Conservation (phyloP, 2,888 invertebrate species). For the Parthenolecanium corni region DNA sequence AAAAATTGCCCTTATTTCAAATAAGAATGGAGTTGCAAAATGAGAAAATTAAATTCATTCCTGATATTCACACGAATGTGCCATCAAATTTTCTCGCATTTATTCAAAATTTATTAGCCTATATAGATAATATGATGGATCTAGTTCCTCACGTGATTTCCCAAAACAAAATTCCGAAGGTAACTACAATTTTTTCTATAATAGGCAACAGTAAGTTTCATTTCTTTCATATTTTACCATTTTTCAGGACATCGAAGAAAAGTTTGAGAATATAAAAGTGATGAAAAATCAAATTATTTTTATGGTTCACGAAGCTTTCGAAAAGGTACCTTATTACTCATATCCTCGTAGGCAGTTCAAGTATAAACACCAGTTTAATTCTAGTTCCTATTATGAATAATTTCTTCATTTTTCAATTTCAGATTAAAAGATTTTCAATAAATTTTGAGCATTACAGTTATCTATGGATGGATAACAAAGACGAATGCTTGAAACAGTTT, state of each 20-base stretch:
- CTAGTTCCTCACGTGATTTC: slow-evolving; percentile 44
- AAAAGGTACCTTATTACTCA: background rate
- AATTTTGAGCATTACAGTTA: slow-evolving; percentile 56
- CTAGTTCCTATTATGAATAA: no score
- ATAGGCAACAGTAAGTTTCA: background rate
- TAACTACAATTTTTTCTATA: slow-evolving; percentile 17
- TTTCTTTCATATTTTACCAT: no score
- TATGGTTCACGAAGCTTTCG: background rate
- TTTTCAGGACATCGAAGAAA: background rate
- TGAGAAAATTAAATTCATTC: slow-evolving; percentile 59
- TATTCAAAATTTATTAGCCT: slow-evolving; percentile 63
- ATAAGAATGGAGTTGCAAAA: slow-evolving; percentile 60
- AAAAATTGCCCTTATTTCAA: slow-evolving; percentile 61
- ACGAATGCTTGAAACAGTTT: slow-evolving; percentile 63
- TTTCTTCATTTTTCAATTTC: slow-evolving; percentile 27
- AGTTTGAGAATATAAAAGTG: background rate
- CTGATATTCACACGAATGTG: slow-evolving; percentile 56
- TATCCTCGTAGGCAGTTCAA: background rate
- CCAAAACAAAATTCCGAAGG: slow-evolving; percentile 24
- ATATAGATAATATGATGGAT: slow-evolving; percentile 58
- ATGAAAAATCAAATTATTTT: background rate
- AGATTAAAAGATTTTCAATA: background rate
- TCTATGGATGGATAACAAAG: slow-evolving; percentile 69
- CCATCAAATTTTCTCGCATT: slow-evolving; percentile 56
- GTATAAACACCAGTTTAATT: background rate